Evolutionary conservation across 2,888 invertebrate genomes (phyloP), one percentile per base, ranked within the genome.

Genomic region (Dioctria linearis): DNA sequence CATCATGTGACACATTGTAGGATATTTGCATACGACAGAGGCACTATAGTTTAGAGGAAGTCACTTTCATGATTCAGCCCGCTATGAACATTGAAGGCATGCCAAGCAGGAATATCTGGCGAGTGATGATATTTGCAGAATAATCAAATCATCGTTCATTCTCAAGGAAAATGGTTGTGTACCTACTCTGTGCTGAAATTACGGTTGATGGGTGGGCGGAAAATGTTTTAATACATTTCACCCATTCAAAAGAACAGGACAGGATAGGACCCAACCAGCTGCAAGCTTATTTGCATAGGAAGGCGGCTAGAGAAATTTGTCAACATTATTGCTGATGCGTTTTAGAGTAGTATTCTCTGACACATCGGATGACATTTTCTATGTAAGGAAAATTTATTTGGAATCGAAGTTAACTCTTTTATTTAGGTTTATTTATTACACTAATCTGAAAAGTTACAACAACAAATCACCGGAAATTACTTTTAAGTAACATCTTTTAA

Each of bases 81-180:
- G 25, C 25, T 25, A 59, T 73, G 73, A 57, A 57, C 40, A 39
- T 57, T 9, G 6, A 13, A 73, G 25, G 5, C 43, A 57, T 73
- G 57, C 59, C 11, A 51, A 25, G 69, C 54, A 57, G 59, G 42
- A 73, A 73, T 73, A 59, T 42, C 57, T 57, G 2, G 40, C 37
- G 73, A 42, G 59, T 59, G 73, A 42, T 61, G 39, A 61, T 57
- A 73, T 73, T 73, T 73, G 73, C 57, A 42, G 73, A 73, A 73
- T 73, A 73, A 73, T 73, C 73, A 73, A 73, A 73, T 73, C 73
- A 73, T 73, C 73, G 37, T 57, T 73, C 73, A 54, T 73, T 57
- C 73, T 40, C 42, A 59, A 42, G 73, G 73, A 73, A 40, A 73
- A 73, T 57, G 40, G 39, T 42, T 57, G 37, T 43, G 57, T 59